Evolutionary conservation across 35 echinoderm and acorn worm species (phyloP).

Genomic region (Amphiura filiformis): DNA sequence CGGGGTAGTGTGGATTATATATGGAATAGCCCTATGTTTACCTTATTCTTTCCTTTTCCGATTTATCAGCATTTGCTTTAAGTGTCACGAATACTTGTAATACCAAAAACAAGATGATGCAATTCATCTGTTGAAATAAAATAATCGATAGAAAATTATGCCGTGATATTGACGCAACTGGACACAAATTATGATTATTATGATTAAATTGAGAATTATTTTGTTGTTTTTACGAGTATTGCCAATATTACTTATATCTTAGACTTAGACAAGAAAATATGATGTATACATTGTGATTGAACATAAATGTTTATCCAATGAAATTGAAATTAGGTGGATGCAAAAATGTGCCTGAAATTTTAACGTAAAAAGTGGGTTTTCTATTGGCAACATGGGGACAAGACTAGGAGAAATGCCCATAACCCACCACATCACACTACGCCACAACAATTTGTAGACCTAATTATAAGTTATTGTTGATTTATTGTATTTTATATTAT

Average conservation of each 20-base stretch:
- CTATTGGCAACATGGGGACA: background rate
- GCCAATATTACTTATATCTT: no score
- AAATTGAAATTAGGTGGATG: background rate
- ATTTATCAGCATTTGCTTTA: constrained; percentile 68
- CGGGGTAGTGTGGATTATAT: no score
- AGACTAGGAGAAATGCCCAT: background rate
- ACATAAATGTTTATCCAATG: background rate
- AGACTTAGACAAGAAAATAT: no score
- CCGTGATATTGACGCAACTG: no score
- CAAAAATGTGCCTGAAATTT: background rate
- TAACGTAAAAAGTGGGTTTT: background rate
- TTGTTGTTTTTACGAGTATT: no score
- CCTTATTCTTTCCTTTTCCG: constrained; percentile 56
- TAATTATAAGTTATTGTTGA: no score
- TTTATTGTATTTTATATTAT: no score
- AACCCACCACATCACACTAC: background rate
- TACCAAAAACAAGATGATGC: constrained; percentile 49
- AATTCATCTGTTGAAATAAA: constrained; percentile 74
- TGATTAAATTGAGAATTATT: no score
- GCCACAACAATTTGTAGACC: no score
- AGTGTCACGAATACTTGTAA: constrained; percentile 69
- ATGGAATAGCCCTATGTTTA: constrained; percentile 19
- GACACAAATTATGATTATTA: no score
- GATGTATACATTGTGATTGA: no score
- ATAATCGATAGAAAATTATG: no score